Evolutionary conservation across 2,113 vertebrate species (phyloP).

Genomic region (Paralichthys olivaceus): DNA sequence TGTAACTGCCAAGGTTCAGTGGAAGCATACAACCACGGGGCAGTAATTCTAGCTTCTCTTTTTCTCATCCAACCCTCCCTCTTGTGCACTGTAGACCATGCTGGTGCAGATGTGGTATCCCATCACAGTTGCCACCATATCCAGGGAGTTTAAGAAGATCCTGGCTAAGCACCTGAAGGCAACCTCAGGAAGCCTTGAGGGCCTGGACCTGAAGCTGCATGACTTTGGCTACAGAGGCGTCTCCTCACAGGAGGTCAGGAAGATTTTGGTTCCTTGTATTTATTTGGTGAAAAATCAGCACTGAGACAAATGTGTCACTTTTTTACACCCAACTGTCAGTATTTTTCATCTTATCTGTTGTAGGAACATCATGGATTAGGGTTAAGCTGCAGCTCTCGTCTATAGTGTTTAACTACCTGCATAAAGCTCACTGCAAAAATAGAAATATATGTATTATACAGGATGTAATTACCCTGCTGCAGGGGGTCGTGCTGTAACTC

Average conservation of each 20-base stretch:
- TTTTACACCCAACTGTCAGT: no score
- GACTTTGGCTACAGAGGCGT: slow-evolving; percentile 85
- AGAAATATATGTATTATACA: no score
- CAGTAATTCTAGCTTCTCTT: background rate
- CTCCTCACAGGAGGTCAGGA: slow-evolving; percentile 83
- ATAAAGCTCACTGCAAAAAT: background rate
- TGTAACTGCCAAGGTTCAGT: no score
- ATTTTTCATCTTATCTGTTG: no score
- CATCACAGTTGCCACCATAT: slow-evolving; percentile 84
- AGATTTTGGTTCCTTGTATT: background rate
- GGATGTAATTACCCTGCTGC: no score
- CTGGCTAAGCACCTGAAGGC: slow-evolving; percentile 81
- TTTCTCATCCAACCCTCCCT: background rate
- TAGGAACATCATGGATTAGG: background rate
- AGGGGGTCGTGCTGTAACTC: no score
- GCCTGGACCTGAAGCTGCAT: slow-evolving; percentile 81
- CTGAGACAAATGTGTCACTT: background rate
- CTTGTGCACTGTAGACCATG: slow-evolving; percentile 73
- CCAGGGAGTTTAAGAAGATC: slow-evolving; percentile 85
- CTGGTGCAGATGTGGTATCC: slow-evolving; percentile 86
- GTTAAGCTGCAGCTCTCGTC: background rate
- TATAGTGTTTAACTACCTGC: background rate
- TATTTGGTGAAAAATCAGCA: background rate
- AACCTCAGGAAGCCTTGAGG: slow-evolving; percentile 80
- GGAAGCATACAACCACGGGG: no score